Base-by-base conservation (phyloP, 1,140 invertebrate species). In the Drosophila leontia region DNA sequence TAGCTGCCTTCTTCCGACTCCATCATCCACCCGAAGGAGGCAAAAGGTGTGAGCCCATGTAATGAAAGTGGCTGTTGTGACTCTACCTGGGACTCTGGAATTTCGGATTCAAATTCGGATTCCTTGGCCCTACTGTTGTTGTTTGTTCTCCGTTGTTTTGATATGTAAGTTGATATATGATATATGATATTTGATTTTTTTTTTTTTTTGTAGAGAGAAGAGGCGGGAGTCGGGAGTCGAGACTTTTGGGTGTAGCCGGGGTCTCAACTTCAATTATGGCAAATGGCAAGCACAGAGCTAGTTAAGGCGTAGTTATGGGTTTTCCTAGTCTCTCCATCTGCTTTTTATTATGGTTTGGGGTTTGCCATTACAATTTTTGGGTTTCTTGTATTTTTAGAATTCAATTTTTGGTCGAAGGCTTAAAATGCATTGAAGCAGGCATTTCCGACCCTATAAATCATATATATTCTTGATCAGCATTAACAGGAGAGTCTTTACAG, bases 91-190 rank as follows among this genome's bases (percentile, higher is more conserved):
- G 71, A 80, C 78, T 53, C 75, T 68, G 29, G 35, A 41, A 41
- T n/a, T 15, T 15, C 12, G 7, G 58, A 23, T 47, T 7, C 44
- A 7, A 23, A 7, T 17, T 26, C 58, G 0, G 4, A 26, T 56
- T 29, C 61, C 19, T 37, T 61, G 32, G 37, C 48, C 34, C 34
- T 37, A 19, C 44, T 87, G 78, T 88, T 88, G 82, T 90, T 88
- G 80, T 88, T 90, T 81, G 68, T 75, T 51, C 63, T 53, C 68
- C 57, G 63, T 75, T 88, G 84, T 88, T 88, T 70, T 88, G 84
- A 88, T 88, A 79, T 90, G 85, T 88, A 88, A 88, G 84, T 88
- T 88, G 84, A 88, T 88, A 90, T 88, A 88, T 88, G 84, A 88
- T 88, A 90, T 88, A 90, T 88, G 84, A 88, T 88, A 90, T 82